phyloP scores from a whole-genome alignment of 2,113 vertebrate species.

The Aphelocoma coerulescens region DNA sequence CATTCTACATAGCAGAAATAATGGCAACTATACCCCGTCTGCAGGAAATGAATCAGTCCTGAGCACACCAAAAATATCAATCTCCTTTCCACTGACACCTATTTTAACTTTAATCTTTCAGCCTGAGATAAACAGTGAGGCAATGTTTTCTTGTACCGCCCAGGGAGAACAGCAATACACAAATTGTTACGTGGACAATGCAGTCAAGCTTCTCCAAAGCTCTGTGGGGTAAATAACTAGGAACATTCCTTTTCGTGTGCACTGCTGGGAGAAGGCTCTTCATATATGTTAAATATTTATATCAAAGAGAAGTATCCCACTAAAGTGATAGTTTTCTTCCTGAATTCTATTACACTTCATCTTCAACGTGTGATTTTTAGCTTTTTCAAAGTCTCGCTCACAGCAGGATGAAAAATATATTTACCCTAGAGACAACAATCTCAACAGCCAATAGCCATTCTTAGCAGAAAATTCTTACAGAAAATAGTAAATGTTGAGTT shows the following conservation, averaged over 20 bases:
- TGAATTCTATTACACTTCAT: not conserved
- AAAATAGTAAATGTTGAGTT: not conserved
- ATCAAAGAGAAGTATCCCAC: not conserved
- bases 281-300: not conserved
- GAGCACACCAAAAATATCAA: not conserved
- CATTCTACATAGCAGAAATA: not conserved
- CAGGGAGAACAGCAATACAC: not conserved
- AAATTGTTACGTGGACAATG: not conserved
- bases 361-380: not conserved
- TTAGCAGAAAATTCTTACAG: not conserved
- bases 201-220: not conserved
- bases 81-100: not conserved
- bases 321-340: not conserved
- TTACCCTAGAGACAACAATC: not conserved
- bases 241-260: accelerated
- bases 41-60: not conserved
- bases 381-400: not conserved
- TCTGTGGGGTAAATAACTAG: not conserved
- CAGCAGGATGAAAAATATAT: not conserved
- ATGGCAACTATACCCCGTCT: not conserved
- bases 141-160: not conserved
- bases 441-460: not conserved
- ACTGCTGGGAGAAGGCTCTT: not conserved
- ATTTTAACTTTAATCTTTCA: not conserved
- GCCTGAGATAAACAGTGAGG: not conserved